Evolutionary conservation across 2,888 invertebrate genomes (phyloP).

Genomic region (Serripes groenlandicus): DNA sequence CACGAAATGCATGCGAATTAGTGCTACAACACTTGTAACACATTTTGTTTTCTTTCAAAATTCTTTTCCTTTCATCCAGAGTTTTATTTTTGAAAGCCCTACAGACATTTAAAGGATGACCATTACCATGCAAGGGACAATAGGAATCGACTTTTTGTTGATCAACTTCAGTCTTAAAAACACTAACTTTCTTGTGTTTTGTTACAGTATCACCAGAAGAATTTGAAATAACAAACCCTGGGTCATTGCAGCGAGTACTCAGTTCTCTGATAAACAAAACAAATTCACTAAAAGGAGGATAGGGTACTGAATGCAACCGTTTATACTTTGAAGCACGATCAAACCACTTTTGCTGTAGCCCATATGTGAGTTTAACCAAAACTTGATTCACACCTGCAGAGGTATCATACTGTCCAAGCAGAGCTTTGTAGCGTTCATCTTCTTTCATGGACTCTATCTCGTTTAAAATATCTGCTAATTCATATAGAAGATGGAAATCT

Average conservation of each 20-base stretch:
- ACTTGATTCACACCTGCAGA: constrained; percentile 27
- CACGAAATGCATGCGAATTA: not conserved
- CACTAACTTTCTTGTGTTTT: not conserved
- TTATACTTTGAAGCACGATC: constrained; percentile 28
- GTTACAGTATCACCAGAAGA: not conserved
- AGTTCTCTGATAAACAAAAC: constrained; percentile 27
- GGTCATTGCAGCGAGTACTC: constrained; percentile 33
- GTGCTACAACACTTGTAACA: constrained; percentile 7
- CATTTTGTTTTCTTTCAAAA: constrained; percentile 13
- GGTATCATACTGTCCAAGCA: constrained; percentile 30
- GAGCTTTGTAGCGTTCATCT: constrained; percentile 3
- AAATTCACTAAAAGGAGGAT: constrained; percentile 33
- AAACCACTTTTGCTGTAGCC: constrained; percentile 43
- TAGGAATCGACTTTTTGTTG: too few relatives aligned
- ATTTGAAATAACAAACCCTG: not conserved
- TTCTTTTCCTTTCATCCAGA: not conserved
- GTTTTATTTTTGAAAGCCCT: constrained; percentile 4
- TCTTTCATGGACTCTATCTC: constrained; percentile 28
- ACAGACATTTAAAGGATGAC: constrained; percentile 2
- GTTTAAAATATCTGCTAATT: constrained; percentile 17
- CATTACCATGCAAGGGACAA: constrained; percentile 17
- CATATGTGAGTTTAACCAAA: constrained; percentile 40
- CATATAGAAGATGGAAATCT: constrained; percentile 3
- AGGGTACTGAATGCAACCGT: constrained; percentile 3
- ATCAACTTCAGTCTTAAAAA: too few relatives aligned